These are phyloP conservation scores for Uloborus plumipes DNA, from an alignment of 2,888 invertebrate species.

Conservation along the genomic window DNA sequence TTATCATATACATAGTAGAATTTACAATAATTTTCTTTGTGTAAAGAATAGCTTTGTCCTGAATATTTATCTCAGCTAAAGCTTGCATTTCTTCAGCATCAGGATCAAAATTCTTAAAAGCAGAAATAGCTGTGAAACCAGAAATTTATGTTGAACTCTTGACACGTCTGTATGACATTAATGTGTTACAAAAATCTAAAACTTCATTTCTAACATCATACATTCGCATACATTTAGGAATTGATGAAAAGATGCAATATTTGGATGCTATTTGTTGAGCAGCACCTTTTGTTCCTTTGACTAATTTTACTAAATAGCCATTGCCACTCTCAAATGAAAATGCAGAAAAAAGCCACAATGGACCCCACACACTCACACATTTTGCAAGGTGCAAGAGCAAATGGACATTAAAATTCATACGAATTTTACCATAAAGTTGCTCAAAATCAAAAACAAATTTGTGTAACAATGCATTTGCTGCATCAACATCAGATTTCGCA, in stretches of 20 bases:
- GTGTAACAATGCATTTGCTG: slow-evolving; percentile 1
- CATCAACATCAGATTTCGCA: background rate
- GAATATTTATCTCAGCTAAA: background rate
- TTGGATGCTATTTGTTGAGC: background rate
- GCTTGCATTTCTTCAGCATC: background rate
- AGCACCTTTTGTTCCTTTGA: too few species aligned
- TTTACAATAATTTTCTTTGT: slow-evolving; percentile 1
- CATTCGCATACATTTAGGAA: slow-evolving; percentile 1
- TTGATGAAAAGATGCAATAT: background rate
- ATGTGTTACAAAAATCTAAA: background rate
- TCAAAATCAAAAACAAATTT: background rate
- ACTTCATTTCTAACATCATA: background rate
- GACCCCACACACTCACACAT: slow-evolving; percentile 1
- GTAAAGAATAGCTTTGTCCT: background rate
- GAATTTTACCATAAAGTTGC: background rate
- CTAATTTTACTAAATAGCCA: background rate
- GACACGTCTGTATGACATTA: background rate
- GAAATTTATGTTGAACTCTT: background rate
- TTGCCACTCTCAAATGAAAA: background rate
- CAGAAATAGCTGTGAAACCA: background rate
- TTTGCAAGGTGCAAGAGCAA: too few species aligned
- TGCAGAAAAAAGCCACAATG: background rate
- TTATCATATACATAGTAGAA: background rate
- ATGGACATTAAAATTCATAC: background rate
- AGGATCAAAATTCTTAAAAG: too few species aligned